A percentile compares a stretch with the other conserved stretches of the same genome.
These are phyloP conservation scores for Mystacornis crossleyi DNA, from an alignment of 2,113 vertebrate genomes.

Conservation along the genomic window DNA sequence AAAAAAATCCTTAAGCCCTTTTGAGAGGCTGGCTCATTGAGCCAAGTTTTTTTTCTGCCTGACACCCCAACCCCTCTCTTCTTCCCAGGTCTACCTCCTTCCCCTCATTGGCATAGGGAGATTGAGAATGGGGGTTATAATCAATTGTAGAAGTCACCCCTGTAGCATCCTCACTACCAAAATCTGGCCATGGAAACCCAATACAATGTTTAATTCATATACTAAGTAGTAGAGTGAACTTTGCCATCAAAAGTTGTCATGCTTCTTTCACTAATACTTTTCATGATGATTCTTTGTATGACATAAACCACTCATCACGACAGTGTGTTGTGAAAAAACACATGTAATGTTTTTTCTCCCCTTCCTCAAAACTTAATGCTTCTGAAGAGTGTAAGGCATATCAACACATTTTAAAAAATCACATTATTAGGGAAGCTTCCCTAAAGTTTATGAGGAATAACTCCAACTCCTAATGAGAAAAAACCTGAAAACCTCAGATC, in stretches of 20 bases:
- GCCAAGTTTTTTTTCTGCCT: background rate
- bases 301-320: fast-evolving
- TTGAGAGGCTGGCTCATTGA: background rate
- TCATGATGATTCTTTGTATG: background rate
- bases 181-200: background rate
- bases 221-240: background rate
- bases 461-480: background rate
- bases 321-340: background rate
- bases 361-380: background rate
- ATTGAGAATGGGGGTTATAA: background rate
- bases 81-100: background rate
- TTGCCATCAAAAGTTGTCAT: background rate
- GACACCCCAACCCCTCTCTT: background rate
- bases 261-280: background rate
- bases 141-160: background rate
- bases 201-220: background rate
- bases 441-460: background rate
- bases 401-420: background rate
- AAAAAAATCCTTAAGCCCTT: background rate
- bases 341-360: background rate
- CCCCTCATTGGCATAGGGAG: background rate
- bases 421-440: background rate
- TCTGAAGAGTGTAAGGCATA: background rate
- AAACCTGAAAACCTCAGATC: background rate
- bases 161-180: background rate